Conservation (phyloP, 2,797 vertebrate species). For the Aplochiton taeniatus region DNA sequence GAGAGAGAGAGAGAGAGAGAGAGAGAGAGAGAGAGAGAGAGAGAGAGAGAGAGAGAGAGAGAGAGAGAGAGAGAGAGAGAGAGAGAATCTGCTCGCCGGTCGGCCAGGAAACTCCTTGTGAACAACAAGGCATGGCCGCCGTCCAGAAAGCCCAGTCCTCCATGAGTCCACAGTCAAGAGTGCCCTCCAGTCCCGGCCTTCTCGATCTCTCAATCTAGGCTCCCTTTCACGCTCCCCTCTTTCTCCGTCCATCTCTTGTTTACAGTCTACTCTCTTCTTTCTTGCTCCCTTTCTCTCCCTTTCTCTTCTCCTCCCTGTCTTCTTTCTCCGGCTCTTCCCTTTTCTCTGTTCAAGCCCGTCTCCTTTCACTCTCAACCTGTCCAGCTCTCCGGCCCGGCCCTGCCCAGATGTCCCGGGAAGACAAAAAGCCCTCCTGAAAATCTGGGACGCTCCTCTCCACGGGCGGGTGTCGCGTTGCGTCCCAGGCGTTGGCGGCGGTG, state of each 20-base stretch:
- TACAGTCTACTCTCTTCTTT: conserved; percentile 8
- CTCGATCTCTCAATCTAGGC: not conserved
- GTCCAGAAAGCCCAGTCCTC: conserved; percentile 68
- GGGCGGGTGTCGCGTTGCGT: conserved; percentile 71
- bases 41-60: conserved; percentile 47
- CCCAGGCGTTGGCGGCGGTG: conserved; percentile 64
- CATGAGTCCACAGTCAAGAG: conserved; percentile 55
- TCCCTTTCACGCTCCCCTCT: conserved; percentile 28
- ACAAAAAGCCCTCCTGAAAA: conserved; percentile 58
- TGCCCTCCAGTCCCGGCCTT: conserved; percentile 32
- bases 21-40: conserved; percentile 48
- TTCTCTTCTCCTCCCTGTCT: not conserved
- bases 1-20: conserved; percentile 49
- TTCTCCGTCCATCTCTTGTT: conserved; percentile 22
- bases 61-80: conserved; percentile 8
- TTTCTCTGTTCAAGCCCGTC: conserved; percentile 9
- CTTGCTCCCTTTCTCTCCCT: not conserved
- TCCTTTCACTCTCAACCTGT: not conserved
- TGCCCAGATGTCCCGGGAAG: conserved; percentile 56
- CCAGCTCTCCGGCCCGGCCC: conserved; percentile 22
- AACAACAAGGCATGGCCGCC: conserved; percentile 81
- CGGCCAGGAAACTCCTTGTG: conserved; percentile 74
- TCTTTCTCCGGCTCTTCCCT: conserved; percentile 11
- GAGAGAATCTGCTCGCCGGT: conserved; percentile 22
- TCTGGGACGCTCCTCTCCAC: conserved; percentile 70